Evolutionary conservation across 1,140 invertebrate genomes (phyloP).

Genomic region (Drosophila lacertosa): DNA sequence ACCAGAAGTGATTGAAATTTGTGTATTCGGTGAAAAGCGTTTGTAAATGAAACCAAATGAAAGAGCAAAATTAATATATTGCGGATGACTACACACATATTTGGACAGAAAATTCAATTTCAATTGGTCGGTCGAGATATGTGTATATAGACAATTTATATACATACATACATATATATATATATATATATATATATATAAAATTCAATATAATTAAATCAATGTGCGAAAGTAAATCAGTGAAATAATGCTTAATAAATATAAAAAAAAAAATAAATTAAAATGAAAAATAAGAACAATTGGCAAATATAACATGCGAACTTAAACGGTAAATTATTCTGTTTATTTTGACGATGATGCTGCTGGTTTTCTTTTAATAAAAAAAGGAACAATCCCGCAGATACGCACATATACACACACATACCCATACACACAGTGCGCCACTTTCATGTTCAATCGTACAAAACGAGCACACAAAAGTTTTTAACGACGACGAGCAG

Average conservation of each 20-base stretch:
- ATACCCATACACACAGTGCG: conserved; percentile 38
- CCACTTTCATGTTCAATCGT: conserved; percentile 55
- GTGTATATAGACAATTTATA: no score
- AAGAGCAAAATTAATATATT: conserved; percentile 25
- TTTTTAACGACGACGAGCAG: conserved; percentile 28
- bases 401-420: conserved; percentile 23
- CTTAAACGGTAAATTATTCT: neutral
- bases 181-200: no score
- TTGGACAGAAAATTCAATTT: conserved; percentile 62
- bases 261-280: neutral
- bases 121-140: conserved; percentile 34
- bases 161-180: no score
- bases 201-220: neutral
- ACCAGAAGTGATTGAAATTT: conserved; percentile 30
- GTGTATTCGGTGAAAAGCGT: conserved; percentile 52
- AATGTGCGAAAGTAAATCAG: conserved; percentile 9
- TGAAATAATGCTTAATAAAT: neutral
- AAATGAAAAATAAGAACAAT: neutral
- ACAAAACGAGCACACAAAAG: conserved; percentile 64
- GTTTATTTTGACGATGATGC: conserved; percentile 5
- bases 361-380: conserved; percentile 6
- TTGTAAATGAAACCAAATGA: conserved; percentile 18
- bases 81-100: conserved; percentile 40
- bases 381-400: conserved; percentile 8
- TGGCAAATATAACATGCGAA: neutral